These are phyloP conservation scores for Drosophila biarmipes DNA, from an alignment of 1,140 invertebrate species.

Conservation along the genomic window DNA sequence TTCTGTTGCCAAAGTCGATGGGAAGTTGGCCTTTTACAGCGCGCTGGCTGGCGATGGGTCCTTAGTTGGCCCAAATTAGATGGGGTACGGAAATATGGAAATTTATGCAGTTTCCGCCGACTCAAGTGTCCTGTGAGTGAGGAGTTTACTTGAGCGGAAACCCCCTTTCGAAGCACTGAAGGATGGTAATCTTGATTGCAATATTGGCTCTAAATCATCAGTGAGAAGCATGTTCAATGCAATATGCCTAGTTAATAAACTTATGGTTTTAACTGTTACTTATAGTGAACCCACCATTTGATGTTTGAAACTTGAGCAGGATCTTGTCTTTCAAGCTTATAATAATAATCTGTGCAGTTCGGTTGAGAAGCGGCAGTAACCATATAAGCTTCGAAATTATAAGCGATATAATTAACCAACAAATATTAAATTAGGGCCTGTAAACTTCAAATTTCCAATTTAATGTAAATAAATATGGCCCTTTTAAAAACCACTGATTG, in stretches of 20 bases:
- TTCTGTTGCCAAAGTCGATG: slow-evolving; percentile 42
- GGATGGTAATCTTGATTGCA: slow-evolving; percentile 20
- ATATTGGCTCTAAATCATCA: slow-evolving; percentile 3
- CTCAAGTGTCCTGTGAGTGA: slow-evolving; percentile 6
- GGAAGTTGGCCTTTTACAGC: slow-evolving; percentile 22
- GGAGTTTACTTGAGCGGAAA: slow-evolving; percentile 23
- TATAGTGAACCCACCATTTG: no score
- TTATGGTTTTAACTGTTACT: neutral
- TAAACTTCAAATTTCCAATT: no score
- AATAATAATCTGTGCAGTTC: no score
- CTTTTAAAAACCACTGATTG: no score
- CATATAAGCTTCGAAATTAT: no score
- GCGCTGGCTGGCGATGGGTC: neutral
- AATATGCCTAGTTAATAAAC: neutral
- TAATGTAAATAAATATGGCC: no score
- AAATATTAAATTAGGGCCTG: no score
- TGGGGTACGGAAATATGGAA: slow-evolving; percentile 46
- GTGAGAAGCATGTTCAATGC: no score
- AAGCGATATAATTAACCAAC: no score
- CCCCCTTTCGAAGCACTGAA: neutral
- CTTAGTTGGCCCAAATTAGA: slow-evolving; percentile 46
- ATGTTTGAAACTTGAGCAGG: no score
- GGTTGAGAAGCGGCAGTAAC: no score
- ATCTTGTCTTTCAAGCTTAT: no score
- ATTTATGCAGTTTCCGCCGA: slow-evolving; percentile 44